Evolutionary conservation across 2,797 vertebrate species (phyloP).

Genomic region (Caiman crocodilus): DNA sequence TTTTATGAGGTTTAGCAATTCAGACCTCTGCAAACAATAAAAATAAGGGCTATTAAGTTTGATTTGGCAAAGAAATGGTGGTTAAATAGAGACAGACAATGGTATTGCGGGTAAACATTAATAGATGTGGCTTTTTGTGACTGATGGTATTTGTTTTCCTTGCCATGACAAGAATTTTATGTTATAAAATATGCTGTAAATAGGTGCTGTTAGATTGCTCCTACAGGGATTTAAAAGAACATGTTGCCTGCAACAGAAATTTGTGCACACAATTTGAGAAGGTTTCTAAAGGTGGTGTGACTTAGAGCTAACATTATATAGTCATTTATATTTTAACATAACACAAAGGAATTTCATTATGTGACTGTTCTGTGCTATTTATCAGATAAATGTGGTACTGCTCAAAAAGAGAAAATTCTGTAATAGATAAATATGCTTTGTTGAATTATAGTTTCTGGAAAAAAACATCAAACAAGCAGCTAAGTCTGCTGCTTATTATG

Average conservation of each 20-base stretch:
- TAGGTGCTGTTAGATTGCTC: not conserved
- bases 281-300: not conserved
- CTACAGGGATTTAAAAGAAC: slow-evolving; percentile 3
- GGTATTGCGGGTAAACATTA: slow-evolving; percentile 11
- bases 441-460: slow-evolving; percentile 5
- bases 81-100: not conserved
- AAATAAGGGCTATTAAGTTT: not conserved
- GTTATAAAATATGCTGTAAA: not conserved
- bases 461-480: slow-evolving; percentile 12
- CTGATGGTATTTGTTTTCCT: slow-evolving; percentile 14
- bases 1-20: slow-evolving; percentile 16
- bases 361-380: slow-evolving; percentile 22
- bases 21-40: slow-evolving; percentile 25
- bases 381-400: not conserved
- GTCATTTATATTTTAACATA: not conserved
- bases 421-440: slow-evolving; percentile 3
- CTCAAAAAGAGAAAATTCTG: slow-evolving; percentile 20
- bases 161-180: not conserved
- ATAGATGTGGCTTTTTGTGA: slow-evolving; percentile 20
- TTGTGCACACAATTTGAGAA: not conserved
- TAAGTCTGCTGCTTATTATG: slow-evolving; percentile 19
- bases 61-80: not conserved
- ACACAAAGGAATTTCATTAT: not conserved
- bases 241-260: not conserved
- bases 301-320: not conserved